Conservation (phyloP, 2,888 invertebrate genomes). For the Plebejus melissa region DNA sequence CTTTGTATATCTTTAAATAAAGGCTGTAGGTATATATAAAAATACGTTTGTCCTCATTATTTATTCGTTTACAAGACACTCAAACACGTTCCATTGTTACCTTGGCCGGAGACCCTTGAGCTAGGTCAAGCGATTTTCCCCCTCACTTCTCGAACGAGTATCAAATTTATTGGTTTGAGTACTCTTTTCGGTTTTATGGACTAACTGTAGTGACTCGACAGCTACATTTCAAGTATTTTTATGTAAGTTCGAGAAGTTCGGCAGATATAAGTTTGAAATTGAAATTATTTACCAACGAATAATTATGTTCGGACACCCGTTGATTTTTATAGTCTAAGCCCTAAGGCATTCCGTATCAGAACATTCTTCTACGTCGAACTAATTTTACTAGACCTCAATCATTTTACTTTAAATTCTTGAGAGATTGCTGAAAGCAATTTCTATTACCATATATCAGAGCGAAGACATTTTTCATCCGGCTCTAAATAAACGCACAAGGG, state of each 20-base stretch:
- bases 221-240: background rate
- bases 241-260: too few relatives aligned
- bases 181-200: background rate
- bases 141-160: background rate
- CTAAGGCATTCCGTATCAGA: too few relatives aligned
- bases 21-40: background rate
- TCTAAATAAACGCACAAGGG: background rate
- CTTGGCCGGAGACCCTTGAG: constrained; percentile 9
- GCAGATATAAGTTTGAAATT: too few relatives aligned
- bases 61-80: constrained; percentile 25
- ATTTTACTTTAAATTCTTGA: background rate
- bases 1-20: background rate
- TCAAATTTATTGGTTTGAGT: background rate
- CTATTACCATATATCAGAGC: background rate
- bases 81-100: constrained; percentile 23
- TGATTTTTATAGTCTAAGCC: too few relatives aligned
- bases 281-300: too few relatives aligned
- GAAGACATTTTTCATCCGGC: background rate
- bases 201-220: background rate
- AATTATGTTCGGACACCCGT: too few relatives aligned
- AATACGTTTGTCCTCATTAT: background rate
- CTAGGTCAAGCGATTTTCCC: constrained; percentile 22
- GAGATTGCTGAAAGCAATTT: background rate
- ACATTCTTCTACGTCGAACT: too few relatives aligned
- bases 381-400: background rate